Percentiles rank a stretch among this genome's conserved stretches.
Conservation (phyloP, 2,113 vertebrate species). For the Sciurus niger region DNA sequence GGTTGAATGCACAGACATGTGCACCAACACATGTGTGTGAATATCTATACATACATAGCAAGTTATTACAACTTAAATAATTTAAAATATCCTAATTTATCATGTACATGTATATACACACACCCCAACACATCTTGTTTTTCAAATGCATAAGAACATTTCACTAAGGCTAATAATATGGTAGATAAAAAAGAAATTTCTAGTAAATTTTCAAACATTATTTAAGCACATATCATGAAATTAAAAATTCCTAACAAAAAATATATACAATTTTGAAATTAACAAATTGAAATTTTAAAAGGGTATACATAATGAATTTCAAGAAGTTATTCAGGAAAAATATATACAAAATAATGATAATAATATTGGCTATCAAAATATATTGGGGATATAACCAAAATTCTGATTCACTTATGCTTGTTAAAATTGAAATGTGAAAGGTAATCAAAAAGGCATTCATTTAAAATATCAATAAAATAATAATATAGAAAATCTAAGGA, state of each 20-base stretch:
- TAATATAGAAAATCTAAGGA: background rate
- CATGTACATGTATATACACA: too few species aligned
- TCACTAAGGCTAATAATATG: background rate
- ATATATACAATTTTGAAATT: background rate
- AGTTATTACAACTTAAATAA: background rate
- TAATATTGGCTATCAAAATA: background rate
- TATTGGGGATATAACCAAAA: background rate
- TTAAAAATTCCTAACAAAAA: conserved; percentile 1
- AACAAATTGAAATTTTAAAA: background rate
- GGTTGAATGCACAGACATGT: background rate
- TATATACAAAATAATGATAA: background rate
- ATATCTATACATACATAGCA: background rate
- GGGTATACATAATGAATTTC: background rate
- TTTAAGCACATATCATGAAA: background rate
- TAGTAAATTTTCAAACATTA: background rate
- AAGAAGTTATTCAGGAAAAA: background rate
- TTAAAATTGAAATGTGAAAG: background rate
- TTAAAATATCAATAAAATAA: background rate
- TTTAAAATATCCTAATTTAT: background rate
- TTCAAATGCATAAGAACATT: background rate
- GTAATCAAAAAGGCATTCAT: background rate
- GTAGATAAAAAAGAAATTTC: background rate
- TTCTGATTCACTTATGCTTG: background rate
- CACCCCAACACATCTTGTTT: background rate
- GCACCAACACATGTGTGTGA: background rate